Base-by-base conservation (phyloP, 2,888 invertebrate species). In the Digitonthophagus gazella region DNA sequence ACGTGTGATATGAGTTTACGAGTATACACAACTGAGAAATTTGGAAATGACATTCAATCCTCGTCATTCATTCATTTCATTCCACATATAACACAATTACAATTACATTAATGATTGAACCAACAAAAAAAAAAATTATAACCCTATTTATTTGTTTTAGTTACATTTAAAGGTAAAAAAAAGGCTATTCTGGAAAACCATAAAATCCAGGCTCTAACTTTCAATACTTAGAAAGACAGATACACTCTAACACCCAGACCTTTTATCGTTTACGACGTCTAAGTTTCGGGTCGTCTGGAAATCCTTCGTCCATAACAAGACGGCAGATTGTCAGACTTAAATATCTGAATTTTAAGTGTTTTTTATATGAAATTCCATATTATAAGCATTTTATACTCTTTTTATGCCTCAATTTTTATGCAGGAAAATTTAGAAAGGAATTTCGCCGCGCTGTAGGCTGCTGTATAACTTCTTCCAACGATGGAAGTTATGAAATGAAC, bases 351-450 rank as follows among this genome's bases (percentile, higher is more conserved):
- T 22, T 22, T 22, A 22, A 22, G 3, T 8, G 11, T 11, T 44
- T 44, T 11, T 11, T 44, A 44, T 44, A 44, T 44, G 28, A 2
- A 44, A 44, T 44, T 44, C 11, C 11, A 44, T 44, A n/a, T n/a
- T n/a, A n/a, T 44, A 44, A 44, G 8, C 28, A 44, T 44, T 44
- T 44, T 44, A 44, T 44, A 44, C 28, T 44, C 11, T 44, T 44
- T 44, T 44, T 44, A 44, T 11, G 28, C 28, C 28, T 44, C 28
- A 44, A n/a, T n/a, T 44, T 44, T 44, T 44, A 44, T 44, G 28
- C 87, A 91, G 91, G 90, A 69, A 91, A 91, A 84, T 91, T 91
- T 80, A 88, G 90, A 5, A 86, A 89, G 72, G 91, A 91, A 78
- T 91, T 91, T 80, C 87, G 87, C 74, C 86, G 89, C 73, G 89